These are phyloP conservation scores for Forbesichthys papilliferus DNA, from an alignment of 2,113 vertebrate genomes.

Conservation along the genomic window DNA sequence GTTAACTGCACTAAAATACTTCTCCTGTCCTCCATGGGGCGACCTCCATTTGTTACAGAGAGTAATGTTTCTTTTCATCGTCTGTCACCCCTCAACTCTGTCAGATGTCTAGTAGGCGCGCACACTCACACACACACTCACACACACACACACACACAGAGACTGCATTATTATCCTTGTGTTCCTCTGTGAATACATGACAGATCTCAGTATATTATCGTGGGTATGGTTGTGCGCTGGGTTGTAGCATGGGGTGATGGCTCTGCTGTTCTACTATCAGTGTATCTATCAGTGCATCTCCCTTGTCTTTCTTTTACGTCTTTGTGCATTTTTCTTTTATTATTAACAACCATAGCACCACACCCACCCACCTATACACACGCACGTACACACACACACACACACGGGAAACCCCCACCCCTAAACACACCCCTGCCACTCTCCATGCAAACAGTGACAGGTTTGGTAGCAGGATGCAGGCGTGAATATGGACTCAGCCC, in stretches of 20 bases:
- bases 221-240: too few species aligned
- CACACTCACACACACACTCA: conserved; percentile 9
- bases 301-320: not conserved
- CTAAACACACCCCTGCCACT: not conserved
- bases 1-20: conserved; percentile 31
- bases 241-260: too few species aligned
- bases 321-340: not conserved
- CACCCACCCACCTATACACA: not conserved
- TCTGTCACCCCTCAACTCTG: too few species aligned
- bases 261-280: too few species aligned
- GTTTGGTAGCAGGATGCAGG: conserved; percentile 24
- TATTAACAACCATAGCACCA: too few species aligned
- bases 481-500: conserved; percentile 32
- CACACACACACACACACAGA: conserved; percentile 10
- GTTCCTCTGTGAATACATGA: too few species aligned
- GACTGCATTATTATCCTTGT: not conserved
- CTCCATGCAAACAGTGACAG: conserved; percentile 36
- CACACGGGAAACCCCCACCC: not conserved
- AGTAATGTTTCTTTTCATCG: conserved; percentile 11
- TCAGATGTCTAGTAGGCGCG: not conserved
- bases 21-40: conserved; percentile 21
- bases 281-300: too few species aligned
- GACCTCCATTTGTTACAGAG: conserved; percentile 42
- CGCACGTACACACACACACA: too few species aligned
- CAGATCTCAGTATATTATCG: too few species aligned